These are phyloP conservation scores for Hemichromis elongatus DNA, from an alignment of 2,113 vertebrate genomes.

Conservation along the genomic window DNA sequence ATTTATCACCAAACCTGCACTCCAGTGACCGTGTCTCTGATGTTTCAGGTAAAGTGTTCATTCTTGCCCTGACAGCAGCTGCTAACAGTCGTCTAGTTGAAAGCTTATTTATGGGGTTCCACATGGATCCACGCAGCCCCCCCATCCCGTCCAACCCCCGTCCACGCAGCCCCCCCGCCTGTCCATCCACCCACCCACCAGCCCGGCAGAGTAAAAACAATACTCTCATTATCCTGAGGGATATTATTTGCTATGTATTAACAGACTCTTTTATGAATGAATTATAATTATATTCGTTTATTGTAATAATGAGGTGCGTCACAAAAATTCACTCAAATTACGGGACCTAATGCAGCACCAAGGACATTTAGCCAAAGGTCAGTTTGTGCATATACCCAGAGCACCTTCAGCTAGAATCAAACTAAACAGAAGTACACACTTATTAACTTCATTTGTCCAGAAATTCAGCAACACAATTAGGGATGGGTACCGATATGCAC, in stretches of 20 bases:
- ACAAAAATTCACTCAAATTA: too few species aligned
- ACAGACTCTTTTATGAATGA: neutral
- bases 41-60: neutral
- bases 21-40: neutral
- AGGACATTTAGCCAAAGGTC: too few species aligned
- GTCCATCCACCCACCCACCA: neutral
- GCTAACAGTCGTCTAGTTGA: neutral
- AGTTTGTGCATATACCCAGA: too few species aligned
- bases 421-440: too few species aligned
- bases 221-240: neutral
- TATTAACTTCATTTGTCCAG: too few species aligned
- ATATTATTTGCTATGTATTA: neutral
- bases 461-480: too few species aligned
- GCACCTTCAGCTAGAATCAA: too few species aligned
- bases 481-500: too few species aligned
- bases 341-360: too few species aligned
- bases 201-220: neutral
- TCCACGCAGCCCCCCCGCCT: too few species aligned
- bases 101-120: neutral
- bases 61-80: neutral
- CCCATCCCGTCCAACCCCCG: too few species aligned
- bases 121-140: neutral
- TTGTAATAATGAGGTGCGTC: fast-evolving
- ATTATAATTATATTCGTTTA: neutral
- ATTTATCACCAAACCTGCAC: neutral